These are phyloP conservation scores for Corapipo altera DNA, from an alignment of 2,113 vertebrate species.

Conservation along the genomic window DNA sequence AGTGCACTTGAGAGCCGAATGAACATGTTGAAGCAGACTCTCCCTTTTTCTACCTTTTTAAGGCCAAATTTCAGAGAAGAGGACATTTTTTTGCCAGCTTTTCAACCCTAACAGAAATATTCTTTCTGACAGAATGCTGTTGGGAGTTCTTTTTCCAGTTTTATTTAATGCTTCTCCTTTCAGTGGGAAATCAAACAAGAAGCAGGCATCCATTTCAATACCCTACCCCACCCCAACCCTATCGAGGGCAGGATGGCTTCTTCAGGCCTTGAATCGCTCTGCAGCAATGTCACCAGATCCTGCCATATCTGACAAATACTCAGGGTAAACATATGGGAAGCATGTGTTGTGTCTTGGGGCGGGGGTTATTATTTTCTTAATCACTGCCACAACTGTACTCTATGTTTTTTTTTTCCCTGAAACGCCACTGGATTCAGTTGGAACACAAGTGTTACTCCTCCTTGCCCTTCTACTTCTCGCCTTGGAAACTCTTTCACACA, in stretches of 20 bases:
- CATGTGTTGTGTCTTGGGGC: conserved; percentile 63
- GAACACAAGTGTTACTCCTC: conserved; percentile 54
- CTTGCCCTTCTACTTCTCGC: conserved; percentile 24
- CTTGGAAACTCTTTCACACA: conserved; percentile 34
- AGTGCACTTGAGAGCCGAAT: not conserved
- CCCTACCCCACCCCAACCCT: not conserved
- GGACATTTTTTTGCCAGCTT: not conserved
- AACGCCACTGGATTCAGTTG: conserved; percentile 52
- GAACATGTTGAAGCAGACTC: not conserved
- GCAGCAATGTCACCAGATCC: conserved; percentile 42
- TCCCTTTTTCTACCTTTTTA: conserved; percentile 12
- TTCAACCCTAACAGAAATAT: not conserved
- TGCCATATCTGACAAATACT: conserved; percentile 36
- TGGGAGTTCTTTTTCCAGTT: not conserved
- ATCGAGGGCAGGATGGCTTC: not conserved
- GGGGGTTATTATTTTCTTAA: conserved; percentile 71
- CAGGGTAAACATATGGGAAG: conserved; percentile 71
- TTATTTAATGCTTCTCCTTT: not conserved
- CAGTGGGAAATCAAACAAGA: conserved; percentile 16
- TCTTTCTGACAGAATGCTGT: not conserved
- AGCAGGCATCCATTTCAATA: conserved; percentile 22
- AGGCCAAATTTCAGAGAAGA: conserved; percentile 7
- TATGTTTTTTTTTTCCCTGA: not conserved
- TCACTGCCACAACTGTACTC: conserved; percentile 55
- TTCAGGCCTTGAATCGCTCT: not conserved